Percentiles rank a stretch among this genome's conserved stretches.
Conservation (phyloP, 2,113 vertebrate genomes). For the Hemicordylus capensis region DNA sequence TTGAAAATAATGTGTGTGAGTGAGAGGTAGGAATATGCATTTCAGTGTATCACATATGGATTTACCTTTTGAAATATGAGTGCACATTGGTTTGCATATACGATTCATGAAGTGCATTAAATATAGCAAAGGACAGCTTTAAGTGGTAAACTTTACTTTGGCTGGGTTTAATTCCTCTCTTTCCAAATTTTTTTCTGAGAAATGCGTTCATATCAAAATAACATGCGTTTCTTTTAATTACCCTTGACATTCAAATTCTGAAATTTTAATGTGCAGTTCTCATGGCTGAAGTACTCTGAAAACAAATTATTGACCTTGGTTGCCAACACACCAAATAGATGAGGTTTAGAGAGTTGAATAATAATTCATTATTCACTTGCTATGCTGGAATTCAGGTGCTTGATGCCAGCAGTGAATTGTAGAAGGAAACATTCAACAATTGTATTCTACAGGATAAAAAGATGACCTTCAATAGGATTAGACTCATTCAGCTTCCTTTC, state of each 20-base stretch:
- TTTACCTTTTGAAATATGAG: conserved; percentile 13
- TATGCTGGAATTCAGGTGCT: conserved; percentile 36
- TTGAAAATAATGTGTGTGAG: neutral
- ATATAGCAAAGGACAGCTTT: neutral
- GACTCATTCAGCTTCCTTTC: conserved; percentile 33
- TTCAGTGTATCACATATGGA: neutral
- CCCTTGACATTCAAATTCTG: conserved; percentile 20
- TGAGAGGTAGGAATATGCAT: neutral
- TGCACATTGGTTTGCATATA: neutral
- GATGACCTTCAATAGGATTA: conserved; percentile 46
- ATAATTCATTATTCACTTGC: conserved; percentile 39
- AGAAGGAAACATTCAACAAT: conserved; percentile 40
- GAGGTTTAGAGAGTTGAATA: conserved; percentile 52
- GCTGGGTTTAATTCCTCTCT: conserved; percentile 5
- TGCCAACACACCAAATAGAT: neutral
- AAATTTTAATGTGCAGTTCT: conserved; percentile 38
- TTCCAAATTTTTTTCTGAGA: neutral
- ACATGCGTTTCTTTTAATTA: conserved; percentile 13
- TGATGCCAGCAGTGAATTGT: conserved; percentile 29
- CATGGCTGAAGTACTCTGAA: conserved; percentile 18
- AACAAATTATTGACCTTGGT: conserved; percentile 55
- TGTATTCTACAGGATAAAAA: conserved; percentile 18
- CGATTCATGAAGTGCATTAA: neutral
- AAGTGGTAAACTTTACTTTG: neutral
- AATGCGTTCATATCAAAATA: conserved; percentile 3